Base-by-base conservation (phyloP, 92 coral and sea anemone species). In the Porites rus region DNA sequence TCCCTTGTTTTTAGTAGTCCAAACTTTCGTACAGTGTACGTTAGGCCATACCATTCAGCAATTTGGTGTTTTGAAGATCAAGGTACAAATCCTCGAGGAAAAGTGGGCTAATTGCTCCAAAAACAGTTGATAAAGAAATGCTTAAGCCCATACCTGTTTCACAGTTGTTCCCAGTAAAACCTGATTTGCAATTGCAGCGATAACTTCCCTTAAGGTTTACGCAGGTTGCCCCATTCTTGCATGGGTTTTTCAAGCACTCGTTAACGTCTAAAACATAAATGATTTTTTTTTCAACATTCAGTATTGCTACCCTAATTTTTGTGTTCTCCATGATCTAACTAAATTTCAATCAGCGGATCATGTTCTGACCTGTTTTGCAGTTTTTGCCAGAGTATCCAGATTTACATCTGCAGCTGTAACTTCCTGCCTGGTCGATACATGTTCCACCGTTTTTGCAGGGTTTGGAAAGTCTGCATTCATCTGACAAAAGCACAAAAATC, bases 211-310 rank as follows among this genome's bases (percentile, higher is more conserved):
- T 81, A 46, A 92, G 86, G 72, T 91, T 88, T 4, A 90, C 69
- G 64, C 96, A 93, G 12, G 50, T 72, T 6, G 92, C 96, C 64
- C 91, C 91, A 12, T 86, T 86, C 53, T 88, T 14, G 71, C 82
- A 77, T 3, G 71, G 82, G 12, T 25, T 85, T 0, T 91, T 76
- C 8, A 85, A 88, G 77, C 96, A 93, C 84, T 85, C 90, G 58
- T 91, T 84, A 22, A 93, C 86, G 88, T 93, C 96, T 90, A 53
- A 86, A 84, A 77, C 86, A 86, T 38, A 38, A 38, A 38, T 38
- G 46, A 4, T 38, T 38, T 38, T 38, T 38, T 38, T 38, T 38
- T 38, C 46, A 3, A 38, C 3, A 38, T 38, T 38, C 46, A 38
- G 46, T 38, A 28, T 28, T 28, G 46, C 46, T 4, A 38, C 5